A percentile compares a stretch with the other conserved stretches of the same genome.
phyloP scores from a whole-genome alignment of 2,797 vertebrate species.

The Balearica regulorum region DNA sequence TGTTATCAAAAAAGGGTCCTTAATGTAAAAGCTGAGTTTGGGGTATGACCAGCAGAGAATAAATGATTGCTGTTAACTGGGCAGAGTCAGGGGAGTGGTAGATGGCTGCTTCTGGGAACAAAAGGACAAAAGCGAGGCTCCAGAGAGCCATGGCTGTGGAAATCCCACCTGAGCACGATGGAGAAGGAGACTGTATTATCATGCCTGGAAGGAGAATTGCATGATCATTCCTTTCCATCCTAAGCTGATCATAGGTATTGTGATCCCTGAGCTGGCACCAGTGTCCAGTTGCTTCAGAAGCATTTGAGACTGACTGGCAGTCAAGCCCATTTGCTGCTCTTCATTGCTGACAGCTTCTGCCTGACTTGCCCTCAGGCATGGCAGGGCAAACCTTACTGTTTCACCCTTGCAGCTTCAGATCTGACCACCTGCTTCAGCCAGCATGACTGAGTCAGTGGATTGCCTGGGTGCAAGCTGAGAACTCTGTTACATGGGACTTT shows the following conservation, averaged over 20 bases:
- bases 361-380: background rate
- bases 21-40: background rate
- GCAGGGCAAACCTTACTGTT: background rate
- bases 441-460: background rate
- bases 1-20: background rate
- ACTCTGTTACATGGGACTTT: background rate
- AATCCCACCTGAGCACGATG: background rate
- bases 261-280: background rate
- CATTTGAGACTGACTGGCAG: background rate
- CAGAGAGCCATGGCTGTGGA: background rate
- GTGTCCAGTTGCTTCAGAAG: background rate
- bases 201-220: background rate
- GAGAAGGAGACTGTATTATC: background rate
- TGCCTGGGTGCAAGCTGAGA: background rate
- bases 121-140: background rate
- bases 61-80: background rate
- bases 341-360: background rate
- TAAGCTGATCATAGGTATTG: accelerated
- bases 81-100: background rate
- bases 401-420: background rate
- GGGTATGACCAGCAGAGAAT: background rate
- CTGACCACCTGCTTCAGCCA: background rate
- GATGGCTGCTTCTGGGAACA: background rate
- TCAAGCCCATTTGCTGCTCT: background rate
- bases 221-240: background rate